phyloP scores from a whole-genome alignment of 2,888 invertebrate genomes.

The Agonopterix alstromeriana region DNA sequence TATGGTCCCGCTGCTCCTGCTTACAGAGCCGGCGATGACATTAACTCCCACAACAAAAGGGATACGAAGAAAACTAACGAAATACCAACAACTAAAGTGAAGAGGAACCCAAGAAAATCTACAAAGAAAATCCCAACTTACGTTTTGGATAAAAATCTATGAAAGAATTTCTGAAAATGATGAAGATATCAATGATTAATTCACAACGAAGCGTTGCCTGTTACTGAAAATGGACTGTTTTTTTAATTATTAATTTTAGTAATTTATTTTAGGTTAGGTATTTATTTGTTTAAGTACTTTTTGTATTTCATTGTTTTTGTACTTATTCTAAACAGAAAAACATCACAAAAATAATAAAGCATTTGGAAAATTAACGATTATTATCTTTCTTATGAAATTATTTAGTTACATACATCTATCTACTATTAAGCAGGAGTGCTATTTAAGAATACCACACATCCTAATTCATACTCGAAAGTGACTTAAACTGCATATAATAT shows the following conservation, averaged over 20 bases:
- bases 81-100: constrained; percentile 13
- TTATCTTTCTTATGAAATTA: neutral
- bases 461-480: too few species aligned
- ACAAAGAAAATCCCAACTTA: constrained; percentile 4
- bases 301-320: constrained; percentile 5
- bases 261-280: too few species aligned
- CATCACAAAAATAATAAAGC: constrained; percentile 11
- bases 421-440: too few species aligned
- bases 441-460: too few species aligned
- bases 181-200: too few species aligned
- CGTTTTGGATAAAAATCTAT: constrained; percentile 6
- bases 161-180: neutral
- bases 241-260: too few species aligned
- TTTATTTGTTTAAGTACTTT: constrained; percentile 1
- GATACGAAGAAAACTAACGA: constrained; percentile 34
- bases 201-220: too few species aligned
- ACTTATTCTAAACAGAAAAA: constrained; percentile 4
- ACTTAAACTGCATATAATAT: too few species aligned
- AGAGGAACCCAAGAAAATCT: constrained; percentile 7
- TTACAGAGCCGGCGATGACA: constrained; percentile 48
- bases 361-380: constrained; percentile 5
- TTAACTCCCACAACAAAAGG: constrained; percentile 47
- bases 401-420: too few species aligned
- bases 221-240: too few species aligned
- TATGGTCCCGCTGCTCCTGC: constrained; percentile 32